Evolutionary conservation across 2,113 vertebrate species (phyloP).

Genomic region (Lanius ludovicianus): DNA sequence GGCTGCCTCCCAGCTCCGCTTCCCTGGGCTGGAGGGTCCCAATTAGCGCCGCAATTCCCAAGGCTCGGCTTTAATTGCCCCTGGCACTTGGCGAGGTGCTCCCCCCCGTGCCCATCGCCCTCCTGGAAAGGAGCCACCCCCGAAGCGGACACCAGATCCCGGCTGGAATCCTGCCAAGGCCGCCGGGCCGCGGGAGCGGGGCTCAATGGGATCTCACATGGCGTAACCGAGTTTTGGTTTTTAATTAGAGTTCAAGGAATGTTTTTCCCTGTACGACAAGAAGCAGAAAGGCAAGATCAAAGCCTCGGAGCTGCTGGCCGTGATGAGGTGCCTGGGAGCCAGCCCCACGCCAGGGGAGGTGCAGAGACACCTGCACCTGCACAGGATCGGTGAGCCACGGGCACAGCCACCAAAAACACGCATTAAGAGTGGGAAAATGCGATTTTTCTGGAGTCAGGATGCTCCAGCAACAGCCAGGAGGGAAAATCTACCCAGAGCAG

Average conservation of each 20-base stretch:
- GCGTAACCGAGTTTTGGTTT: not conserved
- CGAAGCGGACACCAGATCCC: not conserved
- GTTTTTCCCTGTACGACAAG: slow-evolving; percentile 95
- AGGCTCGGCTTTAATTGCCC: not conserved
- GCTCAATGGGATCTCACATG: not conserved
- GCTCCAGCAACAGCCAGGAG: rapidly evolving
- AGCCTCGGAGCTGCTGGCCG: slow-evolving; percentile 84
- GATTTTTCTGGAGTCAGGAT: rapidly evolving
- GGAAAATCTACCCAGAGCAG: rapidly evolving
- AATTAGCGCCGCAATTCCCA: not conserved
- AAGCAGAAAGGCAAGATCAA: slow-evolving; percentile 88
- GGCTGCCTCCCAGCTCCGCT: not conserved
- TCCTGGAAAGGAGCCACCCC: not conserved
- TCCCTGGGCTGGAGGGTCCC: not conserved
- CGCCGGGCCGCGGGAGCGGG: not conserved
- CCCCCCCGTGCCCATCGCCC: not conserved
- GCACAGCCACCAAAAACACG: rapidly evolving
- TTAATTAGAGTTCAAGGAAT: slow-evolving; percentile 92
- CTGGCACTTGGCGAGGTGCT: rapidly evolving
- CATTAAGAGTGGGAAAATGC: rapidly evolving
- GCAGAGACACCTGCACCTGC: slow-evolving; percentile 84
- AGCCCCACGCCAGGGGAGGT: slow-evolving; percentile 86
- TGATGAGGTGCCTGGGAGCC: slow-evolving; percentile 90
- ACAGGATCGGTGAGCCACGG: slow-evolving; percentile 81
- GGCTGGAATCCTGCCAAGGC: not conserved